Conservation (phyloP, 2,888 invertebrate species). For the Epicampocera succincta region DNA sequence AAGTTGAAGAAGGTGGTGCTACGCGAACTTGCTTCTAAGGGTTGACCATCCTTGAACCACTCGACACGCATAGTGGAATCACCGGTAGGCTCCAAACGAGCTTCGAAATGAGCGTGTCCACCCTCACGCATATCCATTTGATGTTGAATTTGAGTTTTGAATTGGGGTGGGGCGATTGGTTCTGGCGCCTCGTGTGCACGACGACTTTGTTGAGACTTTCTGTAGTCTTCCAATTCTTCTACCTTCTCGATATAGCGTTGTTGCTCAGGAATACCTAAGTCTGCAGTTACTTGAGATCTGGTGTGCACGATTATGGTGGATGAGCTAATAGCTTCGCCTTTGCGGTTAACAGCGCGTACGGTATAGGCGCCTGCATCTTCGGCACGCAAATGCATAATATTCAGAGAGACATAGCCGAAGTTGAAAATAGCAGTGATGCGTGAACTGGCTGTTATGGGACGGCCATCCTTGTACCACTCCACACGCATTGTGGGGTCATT, state of each 20-base stretch:
- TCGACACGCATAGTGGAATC: slow-evolving; percentile 94
- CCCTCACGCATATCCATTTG: slow-evolving; percentile 94
- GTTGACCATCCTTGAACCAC: slow-evolving; percentile 95
- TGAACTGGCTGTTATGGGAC: slow-evolving; percentile 97
- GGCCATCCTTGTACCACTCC: slow-evolving; percentile 97
- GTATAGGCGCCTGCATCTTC: slow-evolving; percentile 98
- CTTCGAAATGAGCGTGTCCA: slow-evolving; percentile 97
- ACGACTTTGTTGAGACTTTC: slow-evolving; percentile 88
- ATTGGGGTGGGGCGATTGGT: slow-evolving; percentile 90
- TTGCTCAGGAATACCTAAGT: slow-evolving; percentile 94
- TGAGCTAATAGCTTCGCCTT: slow-evolving; percentile 94
- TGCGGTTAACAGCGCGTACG: slow-evolving; percentile 93
- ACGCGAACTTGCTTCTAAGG: slow-evolving; percentile 95
- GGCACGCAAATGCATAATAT: slow-evolving; percentile 98
- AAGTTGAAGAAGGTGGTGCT: slow-evolving; percentile 97
- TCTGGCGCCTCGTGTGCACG: slow-evolving; percentile 91
- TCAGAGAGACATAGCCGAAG: slow-evolving; percentile 99
- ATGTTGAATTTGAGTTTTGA: slow-evolving; percentile 94
- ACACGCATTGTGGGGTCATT: slow-evolving; percentile 96
- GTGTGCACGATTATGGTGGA: slow-evolving; percentile 89
- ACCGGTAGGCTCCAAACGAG: slow-evolving; percentile 95
- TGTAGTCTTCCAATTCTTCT: slow-evolving; percentile 94
- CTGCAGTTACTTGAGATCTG: slow-evolving; percentile 91
- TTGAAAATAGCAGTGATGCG: slow-evolving; percentile 98
- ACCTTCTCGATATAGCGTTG: slow-evolving; percentile 95